A percentile compares a stretch with the other conserved stretches of the same genome.
These are phyloP conservation scores for Mallateleia sp. DNA, from an alignment of 2,888 invertebrate genomes.

Conservation along the genomic window DNA sequence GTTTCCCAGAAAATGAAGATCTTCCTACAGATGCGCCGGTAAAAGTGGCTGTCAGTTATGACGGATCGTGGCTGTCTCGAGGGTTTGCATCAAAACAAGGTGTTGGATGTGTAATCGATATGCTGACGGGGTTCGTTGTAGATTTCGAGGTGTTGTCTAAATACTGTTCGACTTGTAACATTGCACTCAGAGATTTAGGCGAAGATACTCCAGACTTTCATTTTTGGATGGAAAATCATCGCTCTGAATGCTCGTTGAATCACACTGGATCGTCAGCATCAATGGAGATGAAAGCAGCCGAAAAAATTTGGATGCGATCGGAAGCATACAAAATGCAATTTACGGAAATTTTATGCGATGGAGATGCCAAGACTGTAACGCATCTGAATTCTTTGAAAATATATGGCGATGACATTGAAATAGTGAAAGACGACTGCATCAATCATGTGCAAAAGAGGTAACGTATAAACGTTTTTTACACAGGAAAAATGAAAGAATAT, in stretches of 20 bases:
- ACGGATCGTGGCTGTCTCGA: conserved; percentile 25
- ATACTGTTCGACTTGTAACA: neutral
- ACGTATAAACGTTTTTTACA: neutral
- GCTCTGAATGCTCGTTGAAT: neutral
- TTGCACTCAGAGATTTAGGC: neutral
- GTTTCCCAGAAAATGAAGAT: conserved; percentile 5
- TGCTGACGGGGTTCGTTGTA: conserved; percentile 4
- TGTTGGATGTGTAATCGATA: conserved; percentile 17
- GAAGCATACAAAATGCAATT: conserved; percentile 10
- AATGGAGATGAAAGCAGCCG: conserved; percentile 40
- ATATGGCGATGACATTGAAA: conserved; percentile 1
- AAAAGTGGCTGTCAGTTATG: conserved; percentile 20
- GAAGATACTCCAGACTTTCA: conserved; percentile 32
- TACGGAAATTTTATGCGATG: conserved; percentile 20
- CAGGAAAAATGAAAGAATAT: too few species aligned
- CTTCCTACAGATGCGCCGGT: neutral
- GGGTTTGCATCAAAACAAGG: conserved; percentile 31
- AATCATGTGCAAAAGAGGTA: conserved; percentile 11
- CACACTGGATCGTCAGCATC: conserved; percentile 28
- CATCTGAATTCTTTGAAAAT: conserved; percentile 22
- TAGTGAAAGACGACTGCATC: neutral
- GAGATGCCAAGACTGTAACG: too few species aligned
- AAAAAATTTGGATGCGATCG: conserved; percentile 10
- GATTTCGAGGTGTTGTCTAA: neutral
- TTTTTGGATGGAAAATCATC: conserved; percentile 28